These are phyloP conservation scores for Crypturellus tataupa DNA, from an alignment of 2,797 vertebrate species.

Conservation along the genomic window DNA sequence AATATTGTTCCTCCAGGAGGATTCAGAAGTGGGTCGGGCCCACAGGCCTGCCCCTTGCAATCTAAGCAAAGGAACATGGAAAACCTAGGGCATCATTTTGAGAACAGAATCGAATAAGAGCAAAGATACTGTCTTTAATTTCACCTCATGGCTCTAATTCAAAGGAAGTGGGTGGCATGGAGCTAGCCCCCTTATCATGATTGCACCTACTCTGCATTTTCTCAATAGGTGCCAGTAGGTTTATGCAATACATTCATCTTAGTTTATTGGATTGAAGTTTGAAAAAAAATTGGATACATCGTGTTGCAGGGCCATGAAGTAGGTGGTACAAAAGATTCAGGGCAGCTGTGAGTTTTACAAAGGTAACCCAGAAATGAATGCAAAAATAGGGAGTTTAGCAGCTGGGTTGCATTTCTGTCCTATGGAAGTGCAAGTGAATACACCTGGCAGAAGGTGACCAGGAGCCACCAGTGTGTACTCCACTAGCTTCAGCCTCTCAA, in stretches of 20 bases:
- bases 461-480: accelerated
- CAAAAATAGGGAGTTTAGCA: not conserved
- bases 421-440: not conserved
- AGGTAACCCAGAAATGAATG: not conserved
- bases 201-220: too few relatives aligned
- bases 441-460: not conserved
- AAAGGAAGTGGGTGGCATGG: too few relatives aligned
- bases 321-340: not conserved
- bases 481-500: not conserved
- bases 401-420: not conserved
- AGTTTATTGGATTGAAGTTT: not conserved
- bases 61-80: not conserved
- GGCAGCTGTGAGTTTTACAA: not conserved
- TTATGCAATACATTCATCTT: accelerated
- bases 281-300: not conserved
- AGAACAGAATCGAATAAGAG: too few relatives aligned
- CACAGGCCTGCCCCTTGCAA: not conserved
- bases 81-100: not conserved
- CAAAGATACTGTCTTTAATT: too few relatives aligned
- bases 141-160: too few relatives aligned
- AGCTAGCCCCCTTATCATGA: too few relatives aligned
- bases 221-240: too few relatives aligned
- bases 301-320: not conserved
- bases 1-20: not conserved
- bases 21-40: not conserved